These are phyloP conservation scores for Varanus salvator DNA, from an alignment of 2,113 vertebrate species.

Conservation along the genomic window DNA sequence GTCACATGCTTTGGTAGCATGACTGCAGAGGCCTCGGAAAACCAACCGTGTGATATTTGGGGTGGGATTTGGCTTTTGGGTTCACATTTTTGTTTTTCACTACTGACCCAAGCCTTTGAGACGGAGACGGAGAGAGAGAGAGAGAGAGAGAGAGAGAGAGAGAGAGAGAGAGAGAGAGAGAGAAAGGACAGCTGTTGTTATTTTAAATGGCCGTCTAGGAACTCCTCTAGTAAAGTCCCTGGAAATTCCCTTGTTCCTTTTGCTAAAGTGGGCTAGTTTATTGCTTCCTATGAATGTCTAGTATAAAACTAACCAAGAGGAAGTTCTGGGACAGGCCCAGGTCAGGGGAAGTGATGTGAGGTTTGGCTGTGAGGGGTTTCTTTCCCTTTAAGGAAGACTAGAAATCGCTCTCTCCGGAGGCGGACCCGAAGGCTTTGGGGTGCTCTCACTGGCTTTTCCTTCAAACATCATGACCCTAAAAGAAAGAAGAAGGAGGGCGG, in stretches of 20 bases:
- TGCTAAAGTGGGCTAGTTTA: conserved; percentile 73
- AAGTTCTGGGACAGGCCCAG: conserved; percentile 37
- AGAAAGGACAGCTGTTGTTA: neutral
- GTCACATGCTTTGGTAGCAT: neutral
- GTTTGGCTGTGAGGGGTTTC: conserved; percentile 18
- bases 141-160: neutral
- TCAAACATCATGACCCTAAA: conserved; percentile 95
- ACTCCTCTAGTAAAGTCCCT: conserved; percentile 20
- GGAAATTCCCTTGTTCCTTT: conserved; percentile 60
- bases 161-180: neutral
- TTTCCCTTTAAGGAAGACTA: conserved; percentile 89
- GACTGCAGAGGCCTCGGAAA: neutral
- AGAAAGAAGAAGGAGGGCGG: conserved; percentile 42
- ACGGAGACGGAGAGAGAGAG: neutral
- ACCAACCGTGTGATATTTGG: neutral
- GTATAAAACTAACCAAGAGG: conserved; percentile 47
- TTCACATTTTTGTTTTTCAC: neutral
- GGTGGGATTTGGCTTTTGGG: neutral
- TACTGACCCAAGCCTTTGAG: neutral
- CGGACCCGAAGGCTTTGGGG: conserved; percentile 84
- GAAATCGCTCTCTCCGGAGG: conserved; percentile 96
- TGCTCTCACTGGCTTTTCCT: conserved; percentile 89
- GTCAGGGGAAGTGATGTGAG: conserved; percentile 42
- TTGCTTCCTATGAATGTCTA: conserved; percentile 63
- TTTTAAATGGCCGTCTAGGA: neutral